Conservation (phyloP, 2,888 invertebrate genomes). For the Sphaeridia pumilis region DNA sequence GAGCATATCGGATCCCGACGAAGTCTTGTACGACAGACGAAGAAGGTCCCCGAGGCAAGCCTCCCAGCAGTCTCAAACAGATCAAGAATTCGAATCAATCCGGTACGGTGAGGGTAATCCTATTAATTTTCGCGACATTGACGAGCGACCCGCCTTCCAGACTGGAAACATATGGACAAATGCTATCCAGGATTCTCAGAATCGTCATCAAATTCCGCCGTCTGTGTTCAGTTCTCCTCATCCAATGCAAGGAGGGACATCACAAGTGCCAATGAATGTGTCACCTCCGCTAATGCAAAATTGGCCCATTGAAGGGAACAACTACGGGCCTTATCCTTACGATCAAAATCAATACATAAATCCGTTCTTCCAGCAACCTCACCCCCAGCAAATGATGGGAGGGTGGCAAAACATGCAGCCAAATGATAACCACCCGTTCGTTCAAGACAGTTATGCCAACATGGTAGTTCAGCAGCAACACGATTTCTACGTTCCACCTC, state of each 20-base stretch:
- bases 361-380: not conserved
- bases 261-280: not conserved
- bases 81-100: not conserved
- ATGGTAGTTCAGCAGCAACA: not conserved
- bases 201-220: not conserved
- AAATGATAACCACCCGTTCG: not conserved
- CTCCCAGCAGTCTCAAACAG: too few relatives aligned
- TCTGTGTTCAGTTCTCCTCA: not conserved
- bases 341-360: not conserved
- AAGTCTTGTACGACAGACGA: not conserved
- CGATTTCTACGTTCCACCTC: not conserved
- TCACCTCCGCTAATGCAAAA: too few relatives aligned
- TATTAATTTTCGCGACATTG: not conserved
- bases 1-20: not conserved
- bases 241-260: not conserved
- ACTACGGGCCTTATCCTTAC: not conserved
- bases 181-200: not conserved
- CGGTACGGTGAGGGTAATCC: not conserved
- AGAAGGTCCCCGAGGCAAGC: not conserved
- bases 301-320: not conserved
- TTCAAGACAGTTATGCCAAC: not conserved
- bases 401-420: not conserved
- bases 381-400: not conserved
- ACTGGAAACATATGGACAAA: too few relatives aligned
- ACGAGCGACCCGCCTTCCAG: not conserved